phyloP scores from a whole-genome alignment of 2,888 invertebrate genomes.

The Blomia tropicalis region DNA sequence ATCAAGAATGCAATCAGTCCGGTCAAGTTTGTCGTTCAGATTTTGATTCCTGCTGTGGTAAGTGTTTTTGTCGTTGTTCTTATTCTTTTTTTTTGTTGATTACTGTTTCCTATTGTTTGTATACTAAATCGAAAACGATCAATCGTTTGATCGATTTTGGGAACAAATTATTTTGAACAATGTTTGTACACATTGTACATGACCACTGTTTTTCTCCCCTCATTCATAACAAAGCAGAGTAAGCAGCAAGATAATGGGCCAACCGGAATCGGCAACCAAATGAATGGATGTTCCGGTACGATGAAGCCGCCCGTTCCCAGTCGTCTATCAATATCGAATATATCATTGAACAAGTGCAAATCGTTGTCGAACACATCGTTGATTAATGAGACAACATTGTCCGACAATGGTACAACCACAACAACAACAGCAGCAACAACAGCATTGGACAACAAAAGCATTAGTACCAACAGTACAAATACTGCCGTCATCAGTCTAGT shows the following conservation, averaged over 20 bases:
- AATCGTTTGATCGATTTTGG: no score
- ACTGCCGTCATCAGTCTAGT: no score
- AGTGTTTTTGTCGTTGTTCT: constrained; percentile 20
- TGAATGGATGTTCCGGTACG: constrained; percentile 2
- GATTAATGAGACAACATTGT: constrained; percentile 1
- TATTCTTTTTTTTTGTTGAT: no score
- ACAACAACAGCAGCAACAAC: not conserved
- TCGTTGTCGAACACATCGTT: constrained; percentile 5
- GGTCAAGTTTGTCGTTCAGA: constrained; percentile 77
- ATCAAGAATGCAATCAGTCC: constrained; percentile 77
- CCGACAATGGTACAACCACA: not conserved
- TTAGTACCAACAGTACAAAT: not conserved
- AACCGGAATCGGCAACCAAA: no score
- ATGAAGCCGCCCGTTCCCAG: no score
- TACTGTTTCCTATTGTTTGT: no score
- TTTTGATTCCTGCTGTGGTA: constrained; percentile 56
- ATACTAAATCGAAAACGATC: no score
- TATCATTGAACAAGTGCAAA: constrained; percentile 1
- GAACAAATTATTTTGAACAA: no score
- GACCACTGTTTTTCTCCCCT: not conserved
- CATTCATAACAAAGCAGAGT: not conserved
- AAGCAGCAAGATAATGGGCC: no score
- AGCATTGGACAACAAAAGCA: not conserved
- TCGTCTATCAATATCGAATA: not conserved
- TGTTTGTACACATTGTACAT: no score